Base-by-base conservation (phyloP, 2,888 invertebrate genomes). In the Carabus problematicus region DNA sequence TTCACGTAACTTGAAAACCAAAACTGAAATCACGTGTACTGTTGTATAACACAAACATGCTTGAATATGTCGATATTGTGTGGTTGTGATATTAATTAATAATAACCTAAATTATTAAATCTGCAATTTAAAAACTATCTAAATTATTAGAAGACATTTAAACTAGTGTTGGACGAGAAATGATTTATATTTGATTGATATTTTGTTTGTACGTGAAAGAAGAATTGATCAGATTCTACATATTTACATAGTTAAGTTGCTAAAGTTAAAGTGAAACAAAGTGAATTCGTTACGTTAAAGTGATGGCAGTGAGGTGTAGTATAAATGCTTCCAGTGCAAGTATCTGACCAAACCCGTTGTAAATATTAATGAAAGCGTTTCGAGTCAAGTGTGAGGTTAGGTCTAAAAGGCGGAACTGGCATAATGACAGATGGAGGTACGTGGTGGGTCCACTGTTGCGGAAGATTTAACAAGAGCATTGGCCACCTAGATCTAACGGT, bases 401-500 rank as follows among this genome's bases (percentile, higher is more conserved):
- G 61, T 14, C 42, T 64, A 43, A 64, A 64, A 64, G 64, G 64
- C 64, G 64, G 64, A 64, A 64, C 40, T 64, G 64, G 55, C 39
- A 55, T 64, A 64, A 64, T 64, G 64, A 56, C 43, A 41, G 62
- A 12, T 49, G 42, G 61, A 61, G 62, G 62, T 62, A 12, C 41
- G 59, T 43, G 60, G 49, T 47, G 14, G 16, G 64, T 64, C 64
- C 63, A 64, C 39, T 55, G 41, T 61, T 14, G 58, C 72, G 74
- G 72, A 74, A 72, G 72, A 70, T 64, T 52, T 72, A 66, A 60
- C 71, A 72, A 72, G 73, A 72, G 71, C 70, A 67, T 64, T 59
- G 64, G 64, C 49, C 72, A 67, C 73, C 73, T 72, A 72, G 71
- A 71, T 72, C 71, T 72, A 6, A 29, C 29, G 74, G 74, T 29